Evolutionary conservation across 2,888 invertebrate species (phyloP), one percentile per base, ranked within the genome.

Genomic region (Drosophila austrosaltans): DNA sequence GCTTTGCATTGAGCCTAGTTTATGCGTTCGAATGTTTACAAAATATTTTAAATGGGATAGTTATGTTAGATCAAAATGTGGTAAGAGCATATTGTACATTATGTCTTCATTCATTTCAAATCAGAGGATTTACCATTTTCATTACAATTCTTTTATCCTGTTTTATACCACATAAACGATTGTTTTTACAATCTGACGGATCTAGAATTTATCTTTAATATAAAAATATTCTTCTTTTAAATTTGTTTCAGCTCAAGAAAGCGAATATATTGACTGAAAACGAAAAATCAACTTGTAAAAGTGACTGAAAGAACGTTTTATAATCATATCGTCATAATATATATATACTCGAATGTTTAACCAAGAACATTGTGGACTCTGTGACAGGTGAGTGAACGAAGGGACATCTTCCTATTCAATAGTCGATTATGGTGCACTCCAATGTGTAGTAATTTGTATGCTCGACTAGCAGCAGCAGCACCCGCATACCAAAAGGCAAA

Each of bases 381-480:
- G n/a, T 22, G 54, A 22, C 32, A 53, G 36, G 69, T 59, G 59
- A 57, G 67, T 36, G 53, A 36, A 53, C 20, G 22, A 44, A 8
- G 10, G 25, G 58, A 6, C 53, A 53, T 10, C 42, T 53, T 53
- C 42, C 42, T 66, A 42, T 72, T 62, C 66, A 72, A 66, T 72
- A 66, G 66, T 73, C 72, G 72, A 73, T 73, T 72, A 73, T 72
- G 10, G 4, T 57, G 36, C 73, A 67, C 63, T 67, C 62, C 73
- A 72, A 59, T 72, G 48, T 48, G 25, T 48, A 48, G 48, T 74
- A 64, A 74, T 74, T 74, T 74, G 73, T 74, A 74, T 74, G 63
- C 73, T 61, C 73, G 53, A 36, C 61, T 40, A 53, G 67, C 54
- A 59, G 39, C 25, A 20, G 36, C 44, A 32, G 16, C 57, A 62